A percentile compares a stretch with the other conserved stretches of the same genome.
Conservation (phyloP, 2,888 invertebrate species). For the Gortyna flavago region DNA sequence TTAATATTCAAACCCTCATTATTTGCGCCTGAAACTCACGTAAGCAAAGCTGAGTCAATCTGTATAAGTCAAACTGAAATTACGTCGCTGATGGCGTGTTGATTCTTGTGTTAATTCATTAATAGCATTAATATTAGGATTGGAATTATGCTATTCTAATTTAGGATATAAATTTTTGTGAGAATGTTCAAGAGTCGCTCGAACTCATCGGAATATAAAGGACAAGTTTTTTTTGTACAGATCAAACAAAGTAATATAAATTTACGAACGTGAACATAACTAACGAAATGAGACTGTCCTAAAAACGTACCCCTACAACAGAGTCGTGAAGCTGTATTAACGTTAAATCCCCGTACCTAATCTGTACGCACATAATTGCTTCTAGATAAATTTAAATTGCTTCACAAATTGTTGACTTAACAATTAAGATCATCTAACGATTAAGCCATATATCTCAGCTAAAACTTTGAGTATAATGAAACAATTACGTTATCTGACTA, state of each 20-base stretch:
- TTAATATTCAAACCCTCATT: conserved; percentile 37
- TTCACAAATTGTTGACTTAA: conserved; percentile 20
- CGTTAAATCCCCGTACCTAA: not conserved
- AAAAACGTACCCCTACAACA: not conserved
- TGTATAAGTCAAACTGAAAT: conserved; percentile 38
- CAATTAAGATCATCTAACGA: conserved; percentile 24
- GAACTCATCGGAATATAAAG: no score
- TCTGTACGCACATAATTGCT: not conserved
- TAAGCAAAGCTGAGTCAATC: conserved; percentile 21
- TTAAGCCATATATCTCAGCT: conserved; percentile 3
- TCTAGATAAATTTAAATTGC: conserved; percentile 30
- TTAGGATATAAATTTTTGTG: not conserved
- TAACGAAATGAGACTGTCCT: not conserved
- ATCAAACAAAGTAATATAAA: no score
- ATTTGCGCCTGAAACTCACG: conserved; percentile 38
- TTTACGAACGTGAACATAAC: no score
- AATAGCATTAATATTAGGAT: conserved; percentile 11
- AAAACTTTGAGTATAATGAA: conserved; percentile 28
- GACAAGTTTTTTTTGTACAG: no score
- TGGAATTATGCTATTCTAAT: not conserved
- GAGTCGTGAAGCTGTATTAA: not conserved
- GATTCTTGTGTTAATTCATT: conserved; percentile 25
- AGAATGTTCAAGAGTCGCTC: not conserved
- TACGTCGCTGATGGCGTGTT: conserved; percentile 28
- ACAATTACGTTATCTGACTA: conserved; percentile 17